Percentiles rank a stretch among this genome's conserved stretches.
Evolutionary conservation across 2,797 vertebrate genomes (phyloP).

Genomic region (Falco cherrug): DNA sequence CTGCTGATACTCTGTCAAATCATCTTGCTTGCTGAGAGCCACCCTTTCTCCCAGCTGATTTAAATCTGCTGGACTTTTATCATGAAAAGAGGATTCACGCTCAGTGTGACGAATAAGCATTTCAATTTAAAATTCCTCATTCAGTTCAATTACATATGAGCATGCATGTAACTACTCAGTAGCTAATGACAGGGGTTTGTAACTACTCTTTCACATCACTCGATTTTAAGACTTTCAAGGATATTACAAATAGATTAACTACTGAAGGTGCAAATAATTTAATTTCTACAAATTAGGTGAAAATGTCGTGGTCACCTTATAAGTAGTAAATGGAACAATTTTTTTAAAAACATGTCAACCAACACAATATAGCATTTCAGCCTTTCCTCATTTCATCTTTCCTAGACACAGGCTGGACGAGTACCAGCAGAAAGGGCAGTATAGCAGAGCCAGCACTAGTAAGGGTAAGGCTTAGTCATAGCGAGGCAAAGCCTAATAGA

Average conservation of each 20-base stretch:
- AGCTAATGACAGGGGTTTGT: neutral
- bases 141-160: neutral
- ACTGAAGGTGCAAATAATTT: neutral
- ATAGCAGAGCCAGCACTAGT: neutral
- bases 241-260: neutral
- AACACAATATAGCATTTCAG: neutral
- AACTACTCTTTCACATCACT: neutral
- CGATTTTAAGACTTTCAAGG: neutral
- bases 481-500: neutral
- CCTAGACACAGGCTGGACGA: neutral
- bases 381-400: neutral
- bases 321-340: neutral
- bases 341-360: neutral
- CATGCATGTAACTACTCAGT: neutral
- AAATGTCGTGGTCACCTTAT: neutral
- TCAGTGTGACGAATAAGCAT: slow-evolving; percentile 4
- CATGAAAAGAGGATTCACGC: neutral
- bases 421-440: neutral
- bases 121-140: slow-evolving; percentile 21
- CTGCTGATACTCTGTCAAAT: neutral
- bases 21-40: neutral
- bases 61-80: neutral
- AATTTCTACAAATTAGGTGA: neutral
- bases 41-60: neutral
- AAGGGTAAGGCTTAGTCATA: neutral